Percentiles rank a stretch among this genome's conserved stretches.
phyloP scores from a whole-genome alignment of 2,888 invertebrate species.

The Conomelus anceps region DNA sequence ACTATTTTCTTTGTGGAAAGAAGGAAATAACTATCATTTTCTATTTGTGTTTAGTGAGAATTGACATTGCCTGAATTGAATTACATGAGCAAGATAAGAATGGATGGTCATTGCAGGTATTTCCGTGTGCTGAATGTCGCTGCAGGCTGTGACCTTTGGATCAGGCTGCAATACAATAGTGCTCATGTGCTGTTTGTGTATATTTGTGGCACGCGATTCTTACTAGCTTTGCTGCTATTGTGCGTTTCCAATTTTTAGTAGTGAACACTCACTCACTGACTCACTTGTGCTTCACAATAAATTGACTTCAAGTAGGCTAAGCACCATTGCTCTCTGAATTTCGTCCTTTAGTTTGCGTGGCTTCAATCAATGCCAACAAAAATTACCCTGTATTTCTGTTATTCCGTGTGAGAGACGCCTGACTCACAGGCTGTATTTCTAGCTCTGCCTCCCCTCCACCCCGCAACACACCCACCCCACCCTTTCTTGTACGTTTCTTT shows the following conservation, averaged over 20 bases:
- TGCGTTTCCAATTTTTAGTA: not conserved
- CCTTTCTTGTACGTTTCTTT: not conserved
- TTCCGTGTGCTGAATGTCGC: not conserved
- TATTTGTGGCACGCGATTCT: not conserved
- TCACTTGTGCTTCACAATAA: not conserved
- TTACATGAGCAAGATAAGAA: not conserved
- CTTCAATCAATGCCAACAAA: not conserved
- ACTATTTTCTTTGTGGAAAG: not conserved
- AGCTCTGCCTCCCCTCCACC: no score
- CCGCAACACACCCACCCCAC: no score
- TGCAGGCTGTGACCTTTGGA: not conserved
- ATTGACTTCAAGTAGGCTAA: not conserved
- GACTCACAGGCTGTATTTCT: not conserved
- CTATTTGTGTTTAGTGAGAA: not conserved
- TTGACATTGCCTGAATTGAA: not conserved
- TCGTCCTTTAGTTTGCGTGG: not conserved
- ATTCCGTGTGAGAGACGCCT: not conserved
- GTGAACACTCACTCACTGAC: not conserved
- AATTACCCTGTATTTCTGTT: not conserved
- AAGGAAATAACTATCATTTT: not conserved
- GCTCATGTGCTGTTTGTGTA: not conserved
- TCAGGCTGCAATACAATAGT: not conserved
- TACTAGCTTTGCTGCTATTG: not conserved
- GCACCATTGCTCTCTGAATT: not conserved
- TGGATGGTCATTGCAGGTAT: not conserved